Evolutionary conservation across 2,888 invertebrate species (phyloP), one percentile per base, ranked within the genome.

Genomic region (Eupithecia subumbrata): DNA sequence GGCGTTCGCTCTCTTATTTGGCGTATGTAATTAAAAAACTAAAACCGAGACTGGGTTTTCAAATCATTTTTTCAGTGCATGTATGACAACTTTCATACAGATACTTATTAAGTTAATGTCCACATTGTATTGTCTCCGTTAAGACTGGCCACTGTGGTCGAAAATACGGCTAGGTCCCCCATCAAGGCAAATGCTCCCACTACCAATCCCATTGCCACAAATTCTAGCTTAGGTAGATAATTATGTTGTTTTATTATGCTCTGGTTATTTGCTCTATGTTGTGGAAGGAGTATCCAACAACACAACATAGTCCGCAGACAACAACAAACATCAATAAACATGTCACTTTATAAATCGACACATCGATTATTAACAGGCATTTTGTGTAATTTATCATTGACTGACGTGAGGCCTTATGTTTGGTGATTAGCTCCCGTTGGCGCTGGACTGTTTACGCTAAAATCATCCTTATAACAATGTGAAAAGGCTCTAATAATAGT

Each of bases 351-450:
- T 82, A 81, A n/a, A 81, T 82, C 80, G 81, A 82, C 77, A n/a
- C 81, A 82, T 82, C 82, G 79, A 83, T 83, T 81, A 79, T 79
- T 75, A 80, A 72, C 60, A 72, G 71, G 74, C 75, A 76, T 76
- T 78, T 77, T 78, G 74, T 72, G 81, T 83, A 80, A 83, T 83
- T 82, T 81, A 83, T 83, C 83, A 83, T 79, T 77, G 77, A 77
- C 75, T 82, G 82, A 83, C 83, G 78, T 73, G 78, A 74, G 74
- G 80, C 78, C 80, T 78, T 81, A 79, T 83, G 82, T 83, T 80
- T 76, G 82, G 82, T 82, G 82, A 83, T 83, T 83, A 83, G 81
- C 78, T 78, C 75, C 79, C 75, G 75, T 69, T 82, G 81, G 81
- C 81, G 79, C 78, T 72, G 48, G 69, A 78, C 76, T 78, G 30